Evolutionary conservation across 2,113 vertebrate species (phyloP).

Genomic region (Coreoperca whiteheadi): DNA sequence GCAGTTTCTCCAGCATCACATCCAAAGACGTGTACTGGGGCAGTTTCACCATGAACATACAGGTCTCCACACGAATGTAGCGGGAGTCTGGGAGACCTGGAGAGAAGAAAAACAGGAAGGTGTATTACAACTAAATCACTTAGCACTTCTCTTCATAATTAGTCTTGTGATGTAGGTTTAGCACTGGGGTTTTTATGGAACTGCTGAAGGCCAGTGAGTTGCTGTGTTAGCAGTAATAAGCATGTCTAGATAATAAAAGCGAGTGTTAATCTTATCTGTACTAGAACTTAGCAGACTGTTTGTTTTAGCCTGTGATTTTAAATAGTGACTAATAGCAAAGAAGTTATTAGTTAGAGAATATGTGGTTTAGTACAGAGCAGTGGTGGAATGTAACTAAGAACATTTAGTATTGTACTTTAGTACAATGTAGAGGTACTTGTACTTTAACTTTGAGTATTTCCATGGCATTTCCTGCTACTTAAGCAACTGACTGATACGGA

Average conservation of each 20-base stretch:
- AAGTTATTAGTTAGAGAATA: too few relatives aligned
- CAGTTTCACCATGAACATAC: constrained; percentile 99
- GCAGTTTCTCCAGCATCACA: constrained; percentile 96
- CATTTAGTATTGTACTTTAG: too few relatives aligned
- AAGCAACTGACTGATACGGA: too few relatives aligned
- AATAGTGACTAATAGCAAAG: background rate
- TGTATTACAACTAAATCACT: background rate
- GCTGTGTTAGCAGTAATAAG: background rate
- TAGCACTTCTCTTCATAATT: background rate
- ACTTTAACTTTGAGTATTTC: too few relatives aligned
- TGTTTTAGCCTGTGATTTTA: constrained; percentile 4
- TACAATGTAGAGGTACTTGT: too few relatives aligned
- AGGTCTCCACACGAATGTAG: constrained; percentile 97
- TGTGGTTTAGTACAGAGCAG: too few relatives aligned
- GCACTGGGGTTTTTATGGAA: background rate
- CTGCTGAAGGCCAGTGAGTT: constrained; percentile 1
- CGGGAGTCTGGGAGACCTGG: constrained; percentile 93
- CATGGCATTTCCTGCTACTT: too few relatives aligned
- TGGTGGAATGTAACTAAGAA: too few relatives aligned
- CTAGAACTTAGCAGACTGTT: background rate
- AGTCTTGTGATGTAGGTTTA: constrained; percentile 2
- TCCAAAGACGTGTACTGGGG: constrained; percentile 97
- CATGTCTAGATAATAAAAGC: constrained; percentile 17
- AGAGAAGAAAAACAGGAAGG: background rate
- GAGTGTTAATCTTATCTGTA: constrained; percentile 28